A percentile compares a stretch with the other conserved stretches of the same genome.
Evolutionary conservation across 2,113 vertebrate genomes (phyloP).

Genomic region (Oncorhynchus nerka): DNA sequence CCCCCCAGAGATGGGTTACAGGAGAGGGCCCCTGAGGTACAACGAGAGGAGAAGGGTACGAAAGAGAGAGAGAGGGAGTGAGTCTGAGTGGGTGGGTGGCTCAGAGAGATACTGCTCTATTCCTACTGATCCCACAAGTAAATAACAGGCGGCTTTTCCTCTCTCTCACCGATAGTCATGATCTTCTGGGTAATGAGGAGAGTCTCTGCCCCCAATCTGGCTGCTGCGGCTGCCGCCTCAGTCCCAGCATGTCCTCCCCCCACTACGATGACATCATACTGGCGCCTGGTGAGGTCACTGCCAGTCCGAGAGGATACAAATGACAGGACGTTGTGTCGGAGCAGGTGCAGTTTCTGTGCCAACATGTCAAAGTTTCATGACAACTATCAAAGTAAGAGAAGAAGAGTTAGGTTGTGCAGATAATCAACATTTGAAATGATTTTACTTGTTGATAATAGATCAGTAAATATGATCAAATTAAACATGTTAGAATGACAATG

Average conservation of each 20-base stretch:
- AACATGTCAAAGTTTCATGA: constrained; percentile 53
- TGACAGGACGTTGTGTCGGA: constrained; percentile 27
- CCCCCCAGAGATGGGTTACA: constrained; percentile 96
- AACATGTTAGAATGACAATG: too few relatives aligned
- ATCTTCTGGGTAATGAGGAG: constrained; percentile 87
- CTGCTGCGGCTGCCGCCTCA: constrained; percentile 85
- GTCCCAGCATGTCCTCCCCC: constrained; percentile 92
- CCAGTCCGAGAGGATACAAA: constrained; percentile 33
- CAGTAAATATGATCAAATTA: not conserved
- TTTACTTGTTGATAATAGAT: not conserved
- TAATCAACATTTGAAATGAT: not conserved
- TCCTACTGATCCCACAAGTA: too few relatives aligned
- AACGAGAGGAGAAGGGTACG: not conserved
- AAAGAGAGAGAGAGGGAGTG: too few relatives aligned
- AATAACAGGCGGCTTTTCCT: too few relatives aligned
- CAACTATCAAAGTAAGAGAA: constrained; percentile 23
- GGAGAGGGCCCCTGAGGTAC: constrained; percentile 83
- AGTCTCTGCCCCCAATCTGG: constrained; percentile 82
- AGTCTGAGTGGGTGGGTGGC: not conserved
- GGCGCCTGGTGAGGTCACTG: constrained; percentile 38
- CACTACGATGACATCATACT: constrained; percentile 87
- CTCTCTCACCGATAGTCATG: too few relatives aligned
- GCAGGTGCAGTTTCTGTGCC: constrained; percentile 39
- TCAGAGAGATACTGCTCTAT: too few relatives aligned
- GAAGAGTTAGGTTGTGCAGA: not conserved